These are phyloP conservation scores for Eublepharis macularius DNA, from an alignment of 2,113 vertebrate species.

Conservation along the genomic window DNA sequence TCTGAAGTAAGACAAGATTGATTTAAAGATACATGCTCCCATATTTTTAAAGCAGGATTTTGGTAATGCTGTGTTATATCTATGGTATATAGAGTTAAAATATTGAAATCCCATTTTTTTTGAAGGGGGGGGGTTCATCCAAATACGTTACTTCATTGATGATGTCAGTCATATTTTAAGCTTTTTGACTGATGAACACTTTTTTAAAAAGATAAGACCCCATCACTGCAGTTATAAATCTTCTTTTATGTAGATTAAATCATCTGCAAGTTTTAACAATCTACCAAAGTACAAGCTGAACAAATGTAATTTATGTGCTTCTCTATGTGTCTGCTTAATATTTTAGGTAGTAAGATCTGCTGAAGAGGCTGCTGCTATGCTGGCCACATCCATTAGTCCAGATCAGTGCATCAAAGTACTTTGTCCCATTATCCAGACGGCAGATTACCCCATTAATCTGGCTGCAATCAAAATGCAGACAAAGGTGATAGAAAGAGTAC, in stretches of 20 bases:
- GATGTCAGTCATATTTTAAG: not conserved
- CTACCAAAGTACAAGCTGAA: not conserved
- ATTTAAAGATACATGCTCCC: not conserved
- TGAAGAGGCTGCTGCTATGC: conserved; percentile 91
- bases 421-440: conserved; percentile 96
- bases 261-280: not conserved
- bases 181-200: not conserved
- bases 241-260: not conserved
- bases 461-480: conserved; percentile 98
- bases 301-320: not conserved
- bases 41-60: not conserved
- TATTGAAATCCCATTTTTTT: not conserved
- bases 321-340: not conserved
- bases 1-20: not conserved
- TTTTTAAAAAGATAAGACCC: not conserved
- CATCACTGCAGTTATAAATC: not conserved
- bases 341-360: conserved; percentile 91
- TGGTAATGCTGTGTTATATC: not conserved
- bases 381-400: conserved; percentile 92
- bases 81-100: not conserved
- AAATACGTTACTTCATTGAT: not conserved
- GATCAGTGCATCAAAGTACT: conserved; percentile 97
- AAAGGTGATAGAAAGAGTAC: conserved; percentile 91
- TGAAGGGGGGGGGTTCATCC: no score
- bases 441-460: conserved; percentile 95